These are phyloP conservation scores for Uropsilus gracilis DNA, from an alignment of 2,113 vertebrate species.

Conservation along the genomic window DNA sequence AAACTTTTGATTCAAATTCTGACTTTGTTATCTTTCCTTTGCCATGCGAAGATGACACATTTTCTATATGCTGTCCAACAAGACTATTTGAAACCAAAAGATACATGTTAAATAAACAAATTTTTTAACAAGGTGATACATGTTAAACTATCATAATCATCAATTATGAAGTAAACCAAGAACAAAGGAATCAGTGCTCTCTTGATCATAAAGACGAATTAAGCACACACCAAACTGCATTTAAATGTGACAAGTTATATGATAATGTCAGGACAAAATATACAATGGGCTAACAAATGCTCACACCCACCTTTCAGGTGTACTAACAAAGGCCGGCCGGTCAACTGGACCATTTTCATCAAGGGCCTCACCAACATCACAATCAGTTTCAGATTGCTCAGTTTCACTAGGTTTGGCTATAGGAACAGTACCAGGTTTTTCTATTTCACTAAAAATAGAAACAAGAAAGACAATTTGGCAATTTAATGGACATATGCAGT, in stretches of 20 bases:
- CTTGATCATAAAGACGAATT: neutral
- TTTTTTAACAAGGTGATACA: neutral
- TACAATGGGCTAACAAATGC: constrained; percentile 35
- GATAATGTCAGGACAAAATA: neutral
- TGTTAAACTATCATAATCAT: neutral
- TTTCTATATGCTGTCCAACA: constrained; percentile 88
- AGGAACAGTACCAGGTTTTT: constrained; percentile 91
- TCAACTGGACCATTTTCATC: constrained; percentile 89
- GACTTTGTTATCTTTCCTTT: constrained; percentile 88
- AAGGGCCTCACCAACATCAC: constrained; percentile 91
- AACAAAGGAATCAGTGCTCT: neutral
- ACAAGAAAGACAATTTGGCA: constrained; percentile 84
- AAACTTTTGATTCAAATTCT: constrained; percentile 85
- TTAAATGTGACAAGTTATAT: neutral
- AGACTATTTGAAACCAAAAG: constrained; percentile 83
- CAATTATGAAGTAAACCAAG: constrained; percentile 28
- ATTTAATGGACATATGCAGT: constrained; percentile 15
- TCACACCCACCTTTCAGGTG: constrained; percentile 91
- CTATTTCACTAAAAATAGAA: constrained; percentile 93
- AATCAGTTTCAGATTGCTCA: constrained; percentile 90
- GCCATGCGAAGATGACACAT: constrained; percentile 86
- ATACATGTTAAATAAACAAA: constrained; percentile 71
- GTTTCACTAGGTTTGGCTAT: constrained; percentile 89
- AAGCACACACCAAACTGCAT: neutral
- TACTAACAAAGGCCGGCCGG: constrained; percentile 90